Evolutionary conservation across 64 coral and sea anemone genomes (phyloP), one percentile per base, ranked within the genome.

Genomic region (Astreopora myriophthalma): DNA sequence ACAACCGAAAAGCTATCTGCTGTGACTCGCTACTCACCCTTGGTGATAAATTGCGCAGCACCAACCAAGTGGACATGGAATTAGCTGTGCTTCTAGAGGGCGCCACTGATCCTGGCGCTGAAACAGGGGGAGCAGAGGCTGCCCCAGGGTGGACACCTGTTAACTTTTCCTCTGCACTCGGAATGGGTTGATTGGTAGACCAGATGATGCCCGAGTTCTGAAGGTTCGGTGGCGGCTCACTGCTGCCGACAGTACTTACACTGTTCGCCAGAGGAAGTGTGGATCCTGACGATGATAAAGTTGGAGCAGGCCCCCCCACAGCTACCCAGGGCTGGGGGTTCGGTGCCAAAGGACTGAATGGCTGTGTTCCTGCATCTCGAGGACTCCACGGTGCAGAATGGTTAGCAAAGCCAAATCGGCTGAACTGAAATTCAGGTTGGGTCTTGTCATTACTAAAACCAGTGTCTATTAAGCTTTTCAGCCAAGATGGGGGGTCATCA

Each of bases 31-130:
- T 80, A 85, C 86, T 93, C 90, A 99, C 97, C 94, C 92, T 90
- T 87, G 94, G 97, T 58, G 87, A 90, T 24, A 99, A 36, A 81
- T 99, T 99, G 14, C 94, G 87, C 5, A 99, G 80, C 16, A 99
- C 97, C 61, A 99, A 85, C 97, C 97, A 99, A 3, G 97, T 99
- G 20, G 97, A 99, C 93, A 99, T 81, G 20, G 91, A 86, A 71
- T 85, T 91, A 73, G 87, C 46, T 13, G 48, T 86, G 61, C 74
- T 87, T 44, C 79, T 73, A 7, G 65, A 46, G 42, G 70, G 51
- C 37, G 86, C 14, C 11, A 89, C 76, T 17, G 58, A 64, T 30
- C 40, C 48, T 5, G 82, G 30, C 86, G 79, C 74, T 2, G 94
- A 65, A 13, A 88, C 96, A 34, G 86, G 49, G 8, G 75, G 61